phyloP scores from a whole-genome alignment of 2,888 invertebrate genomes.

The Pterobdella sp. region DNA sequence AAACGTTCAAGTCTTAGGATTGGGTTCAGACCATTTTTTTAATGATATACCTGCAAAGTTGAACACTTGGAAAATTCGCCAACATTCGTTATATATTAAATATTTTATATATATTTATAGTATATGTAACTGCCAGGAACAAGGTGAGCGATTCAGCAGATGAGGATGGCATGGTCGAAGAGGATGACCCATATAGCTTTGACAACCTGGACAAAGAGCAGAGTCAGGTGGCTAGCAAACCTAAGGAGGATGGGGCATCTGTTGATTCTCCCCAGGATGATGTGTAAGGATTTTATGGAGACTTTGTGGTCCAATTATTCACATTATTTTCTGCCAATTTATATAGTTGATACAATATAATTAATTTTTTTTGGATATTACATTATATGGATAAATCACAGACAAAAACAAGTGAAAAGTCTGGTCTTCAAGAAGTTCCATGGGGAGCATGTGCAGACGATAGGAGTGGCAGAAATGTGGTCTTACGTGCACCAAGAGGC shows the following conservation, averaged over 20 bases:
- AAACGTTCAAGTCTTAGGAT: too few species aligned
- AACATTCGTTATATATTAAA: too few species aligned
- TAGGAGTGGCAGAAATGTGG: conserved; percentile 62
- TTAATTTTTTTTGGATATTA: too few species aligned
- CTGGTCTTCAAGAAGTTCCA: conserved; percentile 69
- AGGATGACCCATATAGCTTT: conserved; percentile 17
- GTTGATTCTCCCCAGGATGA: too few species aligned
- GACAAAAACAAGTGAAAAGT: conserved; percentile 65
- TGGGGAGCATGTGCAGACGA: conserved; percentile 65
- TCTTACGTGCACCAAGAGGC: conserved; percentile 61
- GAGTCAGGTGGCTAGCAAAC: background rate
- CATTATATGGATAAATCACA: conserved; percentile 33
- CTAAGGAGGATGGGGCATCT: background rate
- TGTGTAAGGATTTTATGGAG: too few species aligned
- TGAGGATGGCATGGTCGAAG: background rate
- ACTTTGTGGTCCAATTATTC: background rate
- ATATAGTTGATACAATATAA: too few species aligned
- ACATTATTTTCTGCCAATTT: too few species aligned
- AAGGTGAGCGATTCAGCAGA: conserved; percentile 8
- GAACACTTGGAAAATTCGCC: too few species aligned
- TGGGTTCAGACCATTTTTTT: too few species aligned
- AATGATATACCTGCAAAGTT: too few species aligned
- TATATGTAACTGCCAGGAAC: background rate
- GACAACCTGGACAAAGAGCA: conserved; percentile 17
- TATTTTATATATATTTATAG: background rate